Evolutionary conservation across 2,113 vertebrate genomes (phyloP), one percentile per base, ranked within the genome.

Genomic region (Oryzias javanicus): DNA sequence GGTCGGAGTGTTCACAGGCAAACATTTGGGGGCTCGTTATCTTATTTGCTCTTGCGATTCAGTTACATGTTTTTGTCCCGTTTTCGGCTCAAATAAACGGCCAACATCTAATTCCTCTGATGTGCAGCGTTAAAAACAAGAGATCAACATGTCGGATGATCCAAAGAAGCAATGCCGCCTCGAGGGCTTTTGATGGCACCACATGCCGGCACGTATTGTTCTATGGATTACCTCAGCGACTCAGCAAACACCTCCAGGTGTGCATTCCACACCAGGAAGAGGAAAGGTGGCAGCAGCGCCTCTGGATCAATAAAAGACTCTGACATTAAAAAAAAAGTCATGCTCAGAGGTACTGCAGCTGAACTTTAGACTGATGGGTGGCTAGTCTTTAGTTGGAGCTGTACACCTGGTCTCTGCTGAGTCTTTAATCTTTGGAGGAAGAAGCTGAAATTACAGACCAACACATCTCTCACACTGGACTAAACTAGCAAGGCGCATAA

Each of bases 211-310:
- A 53, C 76, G 71, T 79, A 85, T 87, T 87, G 83, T 89, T 83
- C 61, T 46, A 76, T 72, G 77, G 87, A 87, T 89, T 90, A 90
- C 81, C 75, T 20, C 45, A 86, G 74, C 64, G 77, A 63, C 78
- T 86, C 60, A 13, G 78, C 81, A 89, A 89, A 90, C 86, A 88
- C 87, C 83, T 87, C 79, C 89, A 91, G 90, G 90, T 91, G 90
- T 85, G 83, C 90, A 91, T 89, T 89, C 85, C 89, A 67, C 78
- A 76, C 64, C 68, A 50, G 55, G 60, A 76, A 63, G 66, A 56
- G 72, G 51, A 65, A 74, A 80, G 69, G 73, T 76, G 74, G 70
- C 61, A 78, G 81, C 84, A 50, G 16, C 79, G 67, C 77, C 83
- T 73, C 62, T 49, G 60, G 67, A 81, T 86, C 79, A 85, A 82